Conservation (phyloP, 2,888 invertebrate species). For the Eupeodes luniger region DNA sequence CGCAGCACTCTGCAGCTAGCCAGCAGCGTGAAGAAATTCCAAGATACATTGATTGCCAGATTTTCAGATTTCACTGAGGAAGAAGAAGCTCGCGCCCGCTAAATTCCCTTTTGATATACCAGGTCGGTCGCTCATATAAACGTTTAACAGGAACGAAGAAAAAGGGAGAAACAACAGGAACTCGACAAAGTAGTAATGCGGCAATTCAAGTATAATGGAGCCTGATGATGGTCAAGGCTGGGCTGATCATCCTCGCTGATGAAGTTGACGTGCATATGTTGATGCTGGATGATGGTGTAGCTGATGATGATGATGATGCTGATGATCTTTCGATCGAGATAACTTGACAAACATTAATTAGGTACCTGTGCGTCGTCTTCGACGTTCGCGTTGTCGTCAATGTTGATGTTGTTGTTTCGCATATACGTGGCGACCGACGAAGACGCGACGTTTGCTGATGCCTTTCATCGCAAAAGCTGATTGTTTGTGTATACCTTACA, state of each 20-base stretch:
- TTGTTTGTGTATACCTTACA: background rate
- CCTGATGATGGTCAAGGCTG: constrained; percentile 28
- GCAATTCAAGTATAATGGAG: constrained; percentile 7
- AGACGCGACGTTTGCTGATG: constrained; percentile 2
- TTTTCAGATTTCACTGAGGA: constrained; percentile 40
- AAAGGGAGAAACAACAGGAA: constrained; percentile 34
- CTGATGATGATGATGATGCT: constrained; percentile 60
- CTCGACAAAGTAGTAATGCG: background rate
- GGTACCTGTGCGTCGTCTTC: constrained; percentile 74
- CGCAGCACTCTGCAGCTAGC: no score
- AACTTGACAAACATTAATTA: constrained; percentile 76
- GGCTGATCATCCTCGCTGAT: constrained; percentile 31
- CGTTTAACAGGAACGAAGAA: background rate
- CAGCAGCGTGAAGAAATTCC: constrained; percentile 23
- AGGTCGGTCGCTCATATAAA: background rate
- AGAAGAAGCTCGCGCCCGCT: constrained; percentile 36
- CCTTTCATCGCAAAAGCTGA: constrained; percentile 29
- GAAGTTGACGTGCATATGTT: constrained; percentile 38
- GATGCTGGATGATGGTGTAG: constrained; percentile 54
- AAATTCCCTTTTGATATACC: constrained; percentile 48
- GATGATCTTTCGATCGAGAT: constrained; percentile 76
- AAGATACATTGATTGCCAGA: constrained; percentile 50
- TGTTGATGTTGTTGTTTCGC: constrained; percentile 17
- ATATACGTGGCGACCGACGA: background rate
- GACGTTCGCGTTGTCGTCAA: constrained; percentile 30